phyloP scores from a whole-genome alignment of 1,140 invertebrate genomes.

The Tetraneura akinire region DNA sequence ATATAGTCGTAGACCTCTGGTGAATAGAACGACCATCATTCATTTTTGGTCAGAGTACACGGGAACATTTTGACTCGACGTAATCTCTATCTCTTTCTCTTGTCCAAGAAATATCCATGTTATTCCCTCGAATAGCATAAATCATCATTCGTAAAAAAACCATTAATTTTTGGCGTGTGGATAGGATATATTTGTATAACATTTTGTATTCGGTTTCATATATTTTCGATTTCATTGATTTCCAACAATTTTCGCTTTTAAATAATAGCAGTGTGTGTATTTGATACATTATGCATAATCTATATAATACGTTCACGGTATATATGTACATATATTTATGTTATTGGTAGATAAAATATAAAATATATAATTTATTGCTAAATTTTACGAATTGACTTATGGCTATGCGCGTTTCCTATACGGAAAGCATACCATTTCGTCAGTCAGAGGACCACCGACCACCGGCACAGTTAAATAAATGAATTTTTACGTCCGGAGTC shows the following conservation, averaged over 20 bases:
- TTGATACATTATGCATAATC: too few species aligned
- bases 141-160: constrained; percentile 15
- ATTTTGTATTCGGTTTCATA: background rate
- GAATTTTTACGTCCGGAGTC: background rate
- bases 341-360: too few species aligned
- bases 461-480: background rate
- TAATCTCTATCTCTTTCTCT: background rate
- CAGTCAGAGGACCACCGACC: background rate
- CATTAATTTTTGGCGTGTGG: background rate
- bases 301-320: too few species aligned
- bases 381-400: background rate
- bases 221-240: too few species aligned
- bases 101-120: background rate
- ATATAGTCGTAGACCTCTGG: background rate
- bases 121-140: background rate
- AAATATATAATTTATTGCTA: background rate
- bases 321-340: too few species aligned
- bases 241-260: too few species aligned
- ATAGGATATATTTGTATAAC: background rate
- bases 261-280: too few species aligned
- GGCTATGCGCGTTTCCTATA: background rate
- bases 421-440: background rate
- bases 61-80: background rate
- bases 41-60: background rate
- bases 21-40: constrained; percentile 1